Evolutionary conservation across 2,113 vertebrate species (phyloP).

Genomic region (Phasianus colchicus): DNA sequence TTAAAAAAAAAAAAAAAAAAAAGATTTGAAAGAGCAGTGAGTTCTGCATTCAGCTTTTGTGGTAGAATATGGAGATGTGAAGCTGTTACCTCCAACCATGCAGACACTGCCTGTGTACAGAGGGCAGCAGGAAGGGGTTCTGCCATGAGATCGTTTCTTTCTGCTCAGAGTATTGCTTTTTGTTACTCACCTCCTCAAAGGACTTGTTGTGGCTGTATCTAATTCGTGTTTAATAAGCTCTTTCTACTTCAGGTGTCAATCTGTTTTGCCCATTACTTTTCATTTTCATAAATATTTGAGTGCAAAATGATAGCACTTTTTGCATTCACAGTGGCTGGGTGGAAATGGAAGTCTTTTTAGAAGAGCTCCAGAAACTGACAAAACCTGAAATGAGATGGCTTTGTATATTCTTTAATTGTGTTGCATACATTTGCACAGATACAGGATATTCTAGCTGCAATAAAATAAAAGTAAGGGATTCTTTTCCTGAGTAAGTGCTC

Average conservation of each 20-base stretch:
- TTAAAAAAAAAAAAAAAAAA: not conserved
- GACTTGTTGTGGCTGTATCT: constrained; percentile 54
- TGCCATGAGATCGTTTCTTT: constrained; percentile 16
- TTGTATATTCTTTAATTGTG: not conserved
- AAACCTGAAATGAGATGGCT: not conserved
- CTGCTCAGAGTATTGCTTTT: constrained; percentile 42
- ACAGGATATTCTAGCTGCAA: rapidly evolving
- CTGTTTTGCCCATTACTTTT: constrained; percentile 50
- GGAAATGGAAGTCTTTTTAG: not conserved
- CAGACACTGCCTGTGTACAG: not conserved
- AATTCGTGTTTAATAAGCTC: constrained; percentile 65
- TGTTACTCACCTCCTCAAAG: constrained; percentile 30
- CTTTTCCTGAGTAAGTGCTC: not conserved
- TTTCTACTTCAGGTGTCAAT: constrained; percentile 56
- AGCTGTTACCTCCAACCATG: not conserved
- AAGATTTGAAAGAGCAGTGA: not conserved
- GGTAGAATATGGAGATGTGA: not conserved
- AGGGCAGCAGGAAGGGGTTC: not conserved
- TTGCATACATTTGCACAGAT: not conserved
- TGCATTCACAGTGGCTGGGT: not conserved
- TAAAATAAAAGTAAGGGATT: not conserved
- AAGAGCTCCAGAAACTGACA: not conserved
- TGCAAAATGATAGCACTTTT: constrained; percentile 4
- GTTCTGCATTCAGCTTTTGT: not conserved
- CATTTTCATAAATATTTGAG: constrained; percentile 43